Base-by-base conservation (phyloP, 2,113 vertebrate species). In the Lutjanus erythropterus region DNA sequence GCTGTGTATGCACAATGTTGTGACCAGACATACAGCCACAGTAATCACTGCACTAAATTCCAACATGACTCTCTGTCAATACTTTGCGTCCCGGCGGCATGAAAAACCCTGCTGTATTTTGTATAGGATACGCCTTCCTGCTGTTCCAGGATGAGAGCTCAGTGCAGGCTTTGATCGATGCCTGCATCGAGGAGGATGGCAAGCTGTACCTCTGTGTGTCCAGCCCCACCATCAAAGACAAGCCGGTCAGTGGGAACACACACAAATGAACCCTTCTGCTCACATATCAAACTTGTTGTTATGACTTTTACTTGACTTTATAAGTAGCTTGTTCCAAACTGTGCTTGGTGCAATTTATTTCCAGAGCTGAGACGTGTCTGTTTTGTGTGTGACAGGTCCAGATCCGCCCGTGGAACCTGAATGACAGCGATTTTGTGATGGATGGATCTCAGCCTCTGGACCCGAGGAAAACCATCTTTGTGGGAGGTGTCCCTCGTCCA, bases 351-450 rank as follows among this genome's bases (percentile, higher is more conserved):
- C 10, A 29, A 2, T 39, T 35, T 12, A 46, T 46, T 25, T 19
- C 9, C 14, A 0, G 35, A 50, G 25, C 66, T 86, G 39, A 71
- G 37, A 64, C 39, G 15, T 70, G 47, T 27, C 8, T 16, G 46
- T 75, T 68, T 47, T 80, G 55, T 75, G 55, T 49, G 47, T 41
- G 14, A 88, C 93, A 99, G 98, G 98, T 99, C 89, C 98, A 99
- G 95, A 99, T 99, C 84, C 97, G 98, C 68, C 98, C 98, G 39
- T 99, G 98, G 98, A 99, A 99, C 94, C 96, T 99, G 91, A 99
- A 98, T 60, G 98, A 99, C 93, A 99, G 98, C 81, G 98, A 99
- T 89, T 99, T 99, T 89, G 98, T 99, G 92, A 99, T 99, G 98
- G 98, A 99, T 87, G 98, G 98, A 86, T 99, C 98, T 75, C 98